phyloP scores from a whole-genome alignment of 2,113 vertebrate genomes.

The Phyllopteryx taeniolatus region DNA sequence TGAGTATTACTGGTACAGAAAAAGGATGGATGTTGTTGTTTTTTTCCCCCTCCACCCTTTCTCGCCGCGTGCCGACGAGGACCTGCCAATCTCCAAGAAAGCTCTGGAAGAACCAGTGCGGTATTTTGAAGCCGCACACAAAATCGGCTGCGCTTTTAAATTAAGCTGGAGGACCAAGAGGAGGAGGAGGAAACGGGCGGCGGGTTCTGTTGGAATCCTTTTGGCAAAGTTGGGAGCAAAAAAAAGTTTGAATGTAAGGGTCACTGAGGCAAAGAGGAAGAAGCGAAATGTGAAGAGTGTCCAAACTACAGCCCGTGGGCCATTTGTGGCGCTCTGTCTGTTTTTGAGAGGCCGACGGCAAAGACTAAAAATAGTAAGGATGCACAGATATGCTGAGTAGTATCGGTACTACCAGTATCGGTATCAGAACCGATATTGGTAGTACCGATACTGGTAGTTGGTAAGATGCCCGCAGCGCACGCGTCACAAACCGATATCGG shows the following conservation, averaged over 20 bases:
- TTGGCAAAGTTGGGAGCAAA: slow-evolving; percentile 60
- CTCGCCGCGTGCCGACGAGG: slow-evolving; percentile 57
- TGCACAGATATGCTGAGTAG: too few relatives aligned
- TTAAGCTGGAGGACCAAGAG: slow-evolving; percentile 70
- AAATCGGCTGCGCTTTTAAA: slow-evolving; percentile 76
- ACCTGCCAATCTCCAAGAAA: slow-evolving; percentile 71
- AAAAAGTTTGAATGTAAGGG: slow-evolving; percentile 54
- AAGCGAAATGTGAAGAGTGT: not conserved
- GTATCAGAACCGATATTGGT: too few relatives aligned
- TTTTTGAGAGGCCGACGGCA: too few relatives aligned
- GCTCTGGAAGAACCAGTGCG: slow-evolving; percentile 69
- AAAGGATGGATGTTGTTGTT: not conserved
- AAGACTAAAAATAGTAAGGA: too few relatives aligned
- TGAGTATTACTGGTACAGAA: not conserved
- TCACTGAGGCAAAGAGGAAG: slow-evolving; percentile 37
- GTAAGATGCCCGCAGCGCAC: too few relatives aligned
- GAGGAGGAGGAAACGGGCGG: slow-evolving; percentile 5
- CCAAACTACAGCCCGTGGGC: not conserved
- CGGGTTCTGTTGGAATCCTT: slow-evolving; percentile 50
- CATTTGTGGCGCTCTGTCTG: too few relatives aligned
- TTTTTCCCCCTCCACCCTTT: slow-evolving; percentile 39
- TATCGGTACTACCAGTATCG: too few relatives aligned
- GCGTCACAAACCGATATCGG: too few relatives aligned
- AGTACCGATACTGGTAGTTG: too few relatives aligned
- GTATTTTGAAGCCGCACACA: slow-evolving; percentile 71